phyloP scores from a whole-genome alignment of 1,140 invertebrate genomes.

The Caenorhabditis elegans region WBcel235 BX284603.4:13323001-13323500 shows the following conservation, averaged over 20 bases:
- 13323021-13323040: too few relatives aligned
- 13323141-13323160: constrained; percentile 28
- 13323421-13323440: constrained; percentile 62
- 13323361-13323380: constrained; percentile 57
- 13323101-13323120: too few relatives aligned
- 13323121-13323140: too few relatives aligned
- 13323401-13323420: constrained; percentile 64
- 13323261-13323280: too few relatives aligned
- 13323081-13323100: too few relatives aligned
- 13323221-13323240: constrained; percentile 56
- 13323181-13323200: constrained; percentile 55
- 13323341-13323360: constrained; percentile 62
- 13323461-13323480: constrained; percentile 66
- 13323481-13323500: constrained; percentile 63
- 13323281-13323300: too few relatives aligned
- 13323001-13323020: too few relatives aligned
- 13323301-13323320: too few relatives aligned
- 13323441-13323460: constrained; percentile 57
- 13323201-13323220: constrained; percentile 65
- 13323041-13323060: too few relatives aligned
- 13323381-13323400: constrained; percentile 50
- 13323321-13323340: too few relatives aligned
- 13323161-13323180: constrained; percentile 63
- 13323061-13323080: too few relatives aligned
- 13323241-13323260: too few relatives aligned